Evolutionary conservation across 2,888 invertebrate species (phyloP).

Genomic region (Sturmia bella): DNA sequence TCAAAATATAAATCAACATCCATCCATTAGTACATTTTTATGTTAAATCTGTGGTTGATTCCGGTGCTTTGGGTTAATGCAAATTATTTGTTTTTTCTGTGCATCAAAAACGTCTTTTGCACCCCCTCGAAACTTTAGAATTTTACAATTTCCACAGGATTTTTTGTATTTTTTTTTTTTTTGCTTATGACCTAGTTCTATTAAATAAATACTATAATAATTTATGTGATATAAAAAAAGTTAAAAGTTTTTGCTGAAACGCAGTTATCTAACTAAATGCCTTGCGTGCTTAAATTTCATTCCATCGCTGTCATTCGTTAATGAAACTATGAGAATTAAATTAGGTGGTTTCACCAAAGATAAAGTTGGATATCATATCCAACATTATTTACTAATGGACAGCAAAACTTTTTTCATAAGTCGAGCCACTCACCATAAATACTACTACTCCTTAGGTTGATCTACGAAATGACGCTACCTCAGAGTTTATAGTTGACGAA

Average conservation of each 20-base stretch:
- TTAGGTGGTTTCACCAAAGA: slow-evolving; percentile 95
- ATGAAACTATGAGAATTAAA: slow-evolving; percentile 93
- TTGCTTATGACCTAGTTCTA: no score
- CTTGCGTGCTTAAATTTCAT: slow-evolving; percentile 86
- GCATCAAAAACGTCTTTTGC: no score
- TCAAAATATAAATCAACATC: no score
- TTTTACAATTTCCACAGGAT: no score
- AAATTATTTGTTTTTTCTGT: no score
- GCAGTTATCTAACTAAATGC: slow-evolving; percentile 88
- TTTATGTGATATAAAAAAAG: no score
- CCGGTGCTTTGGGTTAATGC: no score
- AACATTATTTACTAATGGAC: slow-evolving; percentile 89
- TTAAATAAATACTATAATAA: no score
- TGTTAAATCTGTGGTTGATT: no score
- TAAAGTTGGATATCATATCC: slow-evolving; percentile 88
- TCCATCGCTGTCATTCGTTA: slow-evolving; percentile 88
- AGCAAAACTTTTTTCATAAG: slow-evolving; percentile 96
- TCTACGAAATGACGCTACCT: slow-evolving; percentile 83
- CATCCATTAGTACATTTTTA: no score
- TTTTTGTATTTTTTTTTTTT: no score
- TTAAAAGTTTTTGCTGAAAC: slow-evolving; percentile 82
- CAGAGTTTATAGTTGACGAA: slow-evolving; percentile 91
- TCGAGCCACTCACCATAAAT: slow-evolving; percentile 97
- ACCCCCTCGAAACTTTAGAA: no score
- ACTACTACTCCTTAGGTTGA: slow-evolving; percentile 96